phyloP scores from a whole-genome alignment of 1,140 invertebrate genomes.

The Penaeus japonicus region DNA sequence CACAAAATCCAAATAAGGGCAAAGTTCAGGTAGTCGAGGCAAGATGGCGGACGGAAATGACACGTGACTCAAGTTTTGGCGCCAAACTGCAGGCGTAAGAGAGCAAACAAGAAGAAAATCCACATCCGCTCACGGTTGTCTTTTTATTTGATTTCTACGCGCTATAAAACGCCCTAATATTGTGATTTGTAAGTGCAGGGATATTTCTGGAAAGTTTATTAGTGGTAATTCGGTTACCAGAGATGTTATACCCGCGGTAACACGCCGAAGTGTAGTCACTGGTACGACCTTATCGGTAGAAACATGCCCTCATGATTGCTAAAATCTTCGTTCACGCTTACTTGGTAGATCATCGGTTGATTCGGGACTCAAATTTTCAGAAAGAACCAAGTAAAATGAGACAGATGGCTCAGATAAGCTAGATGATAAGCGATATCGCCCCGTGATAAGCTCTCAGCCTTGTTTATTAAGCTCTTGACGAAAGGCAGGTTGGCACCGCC shows the following conservation, averaged over 20 bases:
- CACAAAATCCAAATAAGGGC: no score
- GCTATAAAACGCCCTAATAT: neutral
- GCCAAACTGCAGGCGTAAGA: constrained; percentile 20
- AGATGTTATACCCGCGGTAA: neutral
- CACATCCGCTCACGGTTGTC: neutral
- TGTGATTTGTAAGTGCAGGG: neutral
- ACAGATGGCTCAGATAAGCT: neutral
- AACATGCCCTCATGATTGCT: no score
- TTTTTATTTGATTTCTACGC: neutral
- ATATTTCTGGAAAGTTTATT: constrained; percentile 25
- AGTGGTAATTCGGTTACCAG: constrained; percentile 10
- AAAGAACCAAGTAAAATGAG: neutral
- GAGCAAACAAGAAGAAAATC: neutral
- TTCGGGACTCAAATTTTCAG: constrained; percentile 3
- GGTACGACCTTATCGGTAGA: no score
- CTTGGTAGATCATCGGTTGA: neutral
- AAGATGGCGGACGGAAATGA: constrained; percentile 27
- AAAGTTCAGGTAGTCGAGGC: neutral
- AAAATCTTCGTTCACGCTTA: neutral
- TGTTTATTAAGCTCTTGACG: constrained; percentile 38
- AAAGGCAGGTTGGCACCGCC: neutral
- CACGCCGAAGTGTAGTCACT: no score
- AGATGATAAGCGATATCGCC: constrained; percentile 44
- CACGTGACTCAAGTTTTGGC: constrained; percentile 37
- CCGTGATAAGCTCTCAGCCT: constrained; percentile 30